Conservation (phyloP, 2,888 invertebrate species). For the Terebella lapidaria region DNA sequence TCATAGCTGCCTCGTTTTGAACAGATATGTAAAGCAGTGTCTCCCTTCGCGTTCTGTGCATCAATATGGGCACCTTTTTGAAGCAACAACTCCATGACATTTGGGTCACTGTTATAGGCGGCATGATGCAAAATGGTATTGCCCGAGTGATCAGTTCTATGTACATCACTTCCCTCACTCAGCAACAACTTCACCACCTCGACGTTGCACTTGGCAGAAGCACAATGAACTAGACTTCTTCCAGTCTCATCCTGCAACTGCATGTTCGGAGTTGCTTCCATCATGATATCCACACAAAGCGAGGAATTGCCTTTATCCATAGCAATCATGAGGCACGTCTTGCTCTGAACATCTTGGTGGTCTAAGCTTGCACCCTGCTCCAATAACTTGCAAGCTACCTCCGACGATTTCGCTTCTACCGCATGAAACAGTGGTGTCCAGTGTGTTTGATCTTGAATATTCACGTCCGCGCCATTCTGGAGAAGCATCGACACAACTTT, state of each 20-base stretch:
- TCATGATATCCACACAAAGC: neutral
- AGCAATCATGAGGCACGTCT: constrained; percentile 2
- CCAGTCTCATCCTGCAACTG: neutral
- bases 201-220: neutral
- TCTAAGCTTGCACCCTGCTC: constrained; percentile 12
- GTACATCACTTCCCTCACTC: neutral
- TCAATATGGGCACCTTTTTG: constrained; percentile 4
- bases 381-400: constrained; percentile 15
- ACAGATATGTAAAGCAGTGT: constrained; percentile 12
- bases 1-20: constrained; percentile 11
- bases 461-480: constrained; percentile 6
- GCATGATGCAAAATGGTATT: constrained; percentile 7
- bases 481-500: constrained; percentile 3
- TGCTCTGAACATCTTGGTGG: constrained; percentile 2
- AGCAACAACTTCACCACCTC: constrained; percentile 1
- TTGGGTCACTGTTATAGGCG: constrained; percentile 4
- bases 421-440: constrained; percentile 10
- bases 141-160: neutral
- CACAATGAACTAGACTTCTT: neutral
- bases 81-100: constrained; percentile 6
- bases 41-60: constrained; percentile 1
- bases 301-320: neutral
- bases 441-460: constrained; percentile 6
- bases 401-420: constrained; percentile 3
- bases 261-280: neutral